These are phyloP conservation scores for Telenomus remus DNA, from an alignment of 1,140 invertebrate genomes.

Conservation along the genomic window DNA sequence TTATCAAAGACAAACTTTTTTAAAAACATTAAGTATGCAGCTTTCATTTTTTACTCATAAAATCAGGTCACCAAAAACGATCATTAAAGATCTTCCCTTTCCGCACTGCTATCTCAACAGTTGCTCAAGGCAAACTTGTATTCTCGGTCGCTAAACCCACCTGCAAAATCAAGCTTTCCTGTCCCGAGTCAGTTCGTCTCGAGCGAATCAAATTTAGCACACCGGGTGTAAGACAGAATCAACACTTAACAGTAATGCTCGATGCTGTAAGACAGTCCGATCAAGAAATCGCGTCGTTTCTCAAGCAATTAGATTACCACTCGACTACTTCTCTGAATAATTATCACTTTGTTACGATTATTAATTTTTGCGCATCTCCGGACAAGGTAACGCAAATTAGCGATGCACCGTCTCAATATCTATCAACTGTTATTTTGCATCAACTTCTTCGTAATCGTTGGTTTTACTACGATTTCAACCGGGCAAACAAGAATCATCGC, in stretches of 20 bases:
- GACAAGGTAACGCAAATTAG: constrained; percentile 43
- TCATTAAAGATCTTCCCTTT: background rate
- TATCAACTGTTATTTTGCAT: constrained; percentile 50
- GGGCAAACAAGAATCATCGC: constrained; percentile 61
- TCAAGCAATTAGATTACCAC: constrained; percentile 26
- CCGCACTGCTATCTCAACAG: constrained; percentile 9
- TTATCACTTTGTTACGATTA: constrained; percentile 46
- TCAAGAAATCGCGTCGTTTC: constrained; percentile 19
- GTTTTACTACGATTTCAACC: constrained; percentile 13
- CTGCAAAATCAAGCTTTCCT: constrained; percentile 24
- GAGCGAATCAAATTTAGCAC: constrained; percentile 42
- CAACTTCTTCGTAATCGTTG: constrained; percentile 37
- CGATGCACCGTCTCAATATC: constrained; percentile 20
- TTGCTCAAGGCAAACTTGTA: constrained; percentile 18
- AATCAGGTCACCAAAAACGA: background rate
- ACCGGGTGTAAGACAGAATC: constrained; percentile 23
- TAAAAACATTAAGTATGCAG: too few relatives aligned
- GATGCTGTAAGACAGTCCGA: constrained; percentile 18
- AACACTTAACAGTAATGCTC: constrained; percentile 38
- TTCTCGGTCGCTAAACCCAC: constrained; percentile 6
- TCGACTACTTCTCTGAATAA: constrained; percentile 36
- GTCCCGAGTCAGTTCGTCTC: constrained; percentile 10
- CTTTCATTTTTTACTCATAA: too few relatives aligned
- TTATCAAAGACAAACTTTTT: too few relatives aligned
- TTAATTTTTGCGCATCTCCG: constrained; percentile 55